Evolutionary conservation across 2,113 vertebrate species (phyloP), one percentile per base, ranked within the genome.

Genomic region (Hoplias malabaricus): DNA sequence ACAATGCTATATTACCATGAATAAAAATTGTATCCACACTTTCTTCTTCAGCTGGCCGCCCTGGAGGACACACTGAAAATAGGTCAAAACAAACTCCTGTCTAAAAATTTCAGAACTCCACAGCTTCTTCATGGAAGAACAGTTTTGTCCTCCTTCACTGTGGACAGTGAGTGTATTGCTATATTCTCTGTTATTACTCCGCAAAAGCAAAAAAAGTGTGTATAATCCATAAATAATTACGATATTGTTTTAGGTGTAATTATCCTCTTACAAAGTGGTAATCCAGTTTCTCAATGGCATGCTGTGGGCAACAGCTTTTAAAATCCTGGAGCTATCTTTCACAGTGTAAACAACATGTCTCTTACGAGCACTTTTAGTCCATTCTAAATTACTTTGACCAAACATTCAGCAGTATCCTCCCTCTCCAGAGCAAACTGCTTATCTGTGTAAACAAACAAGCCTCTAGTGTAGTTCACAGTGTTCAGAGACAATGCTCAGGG

Each of bases 31-130:
- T n/a, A n/a, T n/a, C n/a, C n/a, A 25, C 23, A n/a, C 23, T 61
- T 48, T 46, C 34, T 13, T 70, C 16, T 2, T 34, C 71, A 88
- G 87, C 31, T 88, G 16, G 84, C 80, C 0, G 80, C 82, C 3
- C 71, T 88, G 61, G 87, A 88, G 73, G 75, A 85, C 63, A 82
- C 87, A 0, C 23, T 88, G 74, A 88, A 85, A 66, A 69, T 59
- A 9, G 77, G 69, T 50, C 86, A 85, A 2, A 80, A 75, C 13
- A 57, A 80, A 13, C 79, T 73, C 59, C 71, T 88, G 27, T 69
- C 70, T 73, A 82, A 79, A 74, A 88, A 88, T 46, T 87, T 86
- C 75, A 81, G 87, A 69, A 62, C 72, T 1, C 72, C 80, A 3
- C 87, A 88, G 54, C 79, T 82, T 42, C 79, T 88, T 11, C 16